Base-by-base conservation (phyloP, 2,888 invertebrate genomes). In the Marasmarcha lunaedactyla region DNA sequence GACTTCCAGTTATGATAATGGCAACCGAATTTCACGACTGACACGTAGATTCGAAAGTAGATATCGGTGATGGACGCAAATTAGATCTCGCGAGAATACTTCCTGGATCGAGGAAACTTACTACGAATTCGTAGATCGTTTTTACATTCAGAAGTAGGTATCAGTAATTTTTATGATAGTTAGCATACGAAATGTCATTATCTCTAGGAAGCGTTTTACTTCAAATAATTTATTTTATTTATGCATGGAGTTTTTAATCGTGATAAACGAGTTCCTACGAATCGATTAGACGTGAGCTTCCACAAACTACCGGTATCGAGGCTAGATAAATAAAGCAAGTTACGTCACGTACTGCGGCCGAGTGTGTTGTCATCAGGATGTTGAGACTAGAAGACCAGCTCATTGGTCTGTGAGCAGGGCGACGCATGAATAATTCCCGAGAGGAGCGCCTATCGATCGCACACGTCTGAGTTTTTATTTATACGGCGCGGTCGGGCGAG, bases 401-500 rank as follows among this genome's bases (percentile, higher is more conserved):
- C 71, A 61, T 72, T 69, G 66, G 72, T 70, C 63, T 69, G 72
- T 72, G 68, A 71, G 62, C 64, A 7, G 20, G 20, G 4, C 67
- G 65, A 74, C 77, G 78, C 78, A 79, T 79, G 76, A 79, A 81
- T 79, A 77, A 78, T 81, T 81, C 79, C 79, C 81, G 73, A 77
- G 78, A 79, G 81, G 71, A 78, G 70, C 68, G 63, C 73, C 76
- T 79, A 83, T 83, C 79, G 83, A 83, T 83, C 83, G 83, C 81
- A 81, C 76, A 81, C 83, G 76, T 79, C 73, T 73, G 72, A 70
- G 76, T 83, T 81, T 81, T 81, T 81, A 83, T 83, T 79, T 78
- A 79, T 81, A 77, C 79, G 77, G 71, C 77, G 77, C 78, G 78
- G 76, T 76, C 72, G 79, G 79, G 81, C 77, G 81, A 78, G 81